These are phyloP conservation scores for Morpho helenor DNA, from an alignment of 2,888 invertebrate species.

Conservation along the genomic window DNA sequence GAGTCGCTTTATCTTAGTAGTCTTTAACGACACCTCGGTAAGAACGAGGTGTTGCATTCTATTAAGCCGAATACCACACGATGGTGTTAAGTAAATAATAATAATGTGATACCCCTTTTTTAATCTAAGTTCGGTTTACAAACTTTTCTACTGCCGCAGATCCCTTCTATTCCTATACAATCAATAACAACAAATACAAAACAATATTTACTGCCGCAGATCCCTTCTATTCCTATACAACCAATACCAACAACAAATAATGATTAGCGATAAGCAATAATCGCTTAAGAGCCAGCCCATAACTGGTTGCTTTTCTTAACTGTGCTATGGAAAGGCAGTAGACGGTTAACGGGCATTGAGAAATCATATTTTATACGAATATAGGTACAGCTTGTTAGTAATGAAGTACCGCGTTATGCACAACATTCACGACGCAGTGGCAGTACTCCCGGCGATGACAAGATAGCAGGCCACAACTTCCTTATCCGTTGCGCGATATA, in stretches of 20 bases:
- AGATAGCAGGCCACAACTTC: conserved; percentile 58
- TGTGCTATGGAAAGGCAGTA: conserved; percentile 21
- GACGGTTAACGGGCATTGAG: conserved; percentile 21
- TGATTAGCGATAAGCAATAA: conserved; percentile 26
- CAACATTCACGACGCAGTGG: conserved; percentile 32
- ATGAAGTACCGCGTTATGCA: conserved; percentile 21
- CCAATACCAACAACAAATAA: conserved; percentile 18
- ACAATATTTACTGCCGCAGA: conserved; percentile 10
- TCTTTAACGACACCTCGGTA: too few relatives aligned
- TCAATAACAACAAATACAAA: conserved; percentile 16
- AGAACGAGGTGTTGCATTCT: too few relatives aligned
- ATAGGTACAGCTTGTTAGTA: conserved; percentile 17
- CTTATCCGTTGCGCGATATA: conserved; percentile 67
- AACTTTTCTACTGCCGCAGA: conserved; percentile 17
- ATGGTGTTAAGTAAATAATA: too few relatives aligned
- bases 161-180: conserved; percentile 23
- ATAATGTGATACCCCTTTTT: too few relatives aligned
- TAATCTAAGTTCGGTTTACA: conserved; percentile 7
- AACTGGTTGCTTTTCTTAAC: conserved; percentile 26
- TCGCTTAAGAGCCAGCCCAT: conserved; percentile 23
- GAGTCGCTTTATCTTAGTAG: too few relatives aligned
- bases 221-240: conserved; percentile 23
- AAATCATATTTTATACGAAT: conserved; percentile 23
- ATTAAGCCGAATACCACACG: too few relatives aligned
- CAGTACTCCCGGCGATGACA: conserved; percentile 49